A percentile compares a stretch with the other conserved stretches of the same genome.
phyloP scores from a whole-genome alignment of 1,140 invertebrate species.

The Uloborus diversus region DNA sequence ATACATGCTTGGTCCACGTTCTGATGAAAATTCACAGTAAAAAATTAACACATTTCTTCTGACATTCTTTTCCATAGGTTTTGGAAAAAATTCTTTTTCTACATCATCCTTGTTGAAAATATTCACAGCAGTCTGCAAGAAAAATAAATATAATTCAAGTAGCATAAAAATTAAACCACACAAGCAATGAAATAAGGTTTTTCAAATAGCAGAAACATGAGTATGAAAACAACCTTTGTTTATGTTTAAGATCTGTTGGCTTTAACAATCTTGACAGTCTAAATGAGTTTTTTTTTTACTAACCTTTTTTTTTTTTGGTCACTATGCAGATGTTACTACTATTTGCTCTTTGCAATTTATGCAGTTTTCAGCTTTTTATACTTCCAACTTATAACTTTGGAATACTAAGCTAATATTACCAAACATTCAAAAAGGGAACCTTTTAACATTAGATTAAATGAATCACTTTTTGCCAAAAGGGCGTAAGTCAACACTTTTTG shows the following conservation, averaged over 20 bases:
- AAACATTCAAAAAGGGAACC: too few species aligned
- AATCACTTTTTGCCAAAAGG: too few species aligned
- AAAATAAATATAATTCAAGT: background rate
- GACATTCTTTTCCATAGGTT: background rate
- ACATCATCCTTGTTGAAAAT: conserved; percentile 1
- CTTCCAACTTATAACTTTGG: too few species aligned
- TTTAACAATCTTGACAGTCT: background rate
- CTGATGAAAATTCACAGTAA: conserved; percentile 97
- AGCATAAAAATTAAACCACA: too few species aligned
- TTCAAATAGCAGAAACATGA: background rate
- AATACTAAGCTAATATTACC: too few species aligned
- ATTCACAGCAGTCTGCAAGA: conserved; percentile 23
- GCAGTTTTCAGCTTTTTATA: too few species aligned
- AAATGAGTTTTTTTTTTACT: background rate
- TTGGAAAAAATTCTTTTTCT: background rate
- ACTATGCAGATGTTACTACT: too few species aligned
- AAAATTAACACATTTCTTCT: conserved; percentile 85
- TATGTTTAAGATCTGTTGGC: background rate
- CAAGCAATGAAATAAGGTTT: background rate
- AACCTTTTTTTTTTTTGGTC: background rate
- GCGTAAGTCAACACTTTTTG: too few species aligned
- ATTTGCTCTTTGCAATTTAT: too few species aligned
- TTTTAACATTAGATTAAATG: too few species aligned
- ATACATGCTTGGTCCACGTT: conserved; percentile 90
- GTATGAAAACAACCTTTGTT: background rate